Evolutionary conservation across 2,113 vertebrate genomes (phyloP).

Genomic region (Butastur rufipennis): DNA sequence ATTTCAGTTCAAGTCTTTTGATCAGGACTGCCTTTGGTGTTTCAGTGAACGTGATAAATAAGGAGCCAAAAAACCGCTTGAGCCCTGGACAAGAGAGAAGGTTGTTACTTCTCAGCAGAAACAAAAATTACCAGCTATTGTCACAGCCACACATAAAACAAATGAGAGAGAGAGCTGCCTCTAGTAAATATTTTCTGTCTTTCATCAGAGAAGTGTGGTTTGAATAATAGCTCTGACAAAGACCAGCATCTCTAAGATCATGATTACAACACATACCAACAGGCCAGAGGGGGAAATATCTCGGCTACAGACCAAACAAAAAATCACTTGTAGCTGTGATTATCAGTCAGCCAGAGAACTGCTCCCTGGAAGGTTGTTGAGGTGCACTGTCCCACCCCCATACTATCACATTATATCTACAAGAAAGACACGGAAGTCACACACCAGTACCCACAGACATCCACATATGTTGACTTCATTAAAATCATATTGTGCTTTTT

Average conservation of each 20-base stretch:
- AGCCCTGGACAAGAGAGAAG: background rate
- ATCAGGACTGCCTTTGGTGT: background rate
- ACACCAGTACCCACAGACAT: conserved; percentile 45
- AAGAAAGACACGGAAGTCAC: conserved; percentile 50
- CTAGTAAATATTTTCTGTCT: conserved; percentile 11
- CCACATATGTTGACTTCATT: conserved; percentile 67
- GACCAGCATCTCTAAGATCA: background rate
- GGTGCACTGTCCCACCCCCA: background rate
- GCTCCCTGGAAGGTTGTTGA: background rate
- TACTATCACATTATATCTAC: background rate
- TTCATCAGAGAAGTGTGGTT: background rate
- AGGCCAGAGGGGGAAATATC: background rate
- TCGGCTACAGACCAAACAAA: background rate
- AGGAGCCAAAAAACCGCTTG: background rate
- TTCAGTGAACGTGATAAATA: background rate
- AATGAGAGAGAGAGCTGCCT: background rate
- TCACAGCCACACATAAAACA: background rate
- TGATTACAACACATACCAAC: background rate
- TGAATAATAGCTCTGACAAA: conserved; percentile 13
- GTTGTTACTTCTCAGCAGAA: background rate
- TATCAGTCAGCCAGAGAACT: background rate
- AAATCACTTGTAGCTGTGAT: background rate
- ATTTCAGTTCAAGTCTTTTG: background rate
- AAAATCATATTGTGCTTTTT: conserved; percentile 43
- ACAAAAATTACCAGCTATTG: background rate